Evolutionary conservation across 2,888 invertebrate genomes (phyloP).

Genomic region (Leptinotarsa rubiginosa): DNA sequence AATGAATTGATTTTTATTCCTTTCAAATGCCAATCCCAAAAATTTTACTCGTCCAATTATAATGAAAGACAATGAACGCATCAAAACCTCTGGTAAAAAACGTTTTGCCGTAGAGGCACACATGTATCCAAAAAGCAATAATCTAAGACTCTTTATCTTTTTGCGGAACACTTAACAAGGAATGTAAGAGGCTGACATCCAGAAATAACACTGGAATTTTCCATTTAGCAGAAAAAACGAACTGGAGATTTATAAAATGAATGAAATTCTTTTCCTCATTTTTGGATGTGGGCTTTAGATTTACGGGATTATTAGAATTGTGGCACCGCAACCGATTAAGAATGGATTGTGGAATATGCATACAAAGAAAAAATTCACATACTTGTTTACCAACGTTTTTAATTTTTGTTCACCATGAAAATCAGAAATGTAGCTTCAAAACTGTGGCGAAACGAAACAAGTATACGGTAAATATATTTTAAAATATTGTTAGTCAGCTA

Average conservation of each 20-base stretch:
- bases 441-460: too few species aligned
- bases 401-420: too few species aligned
- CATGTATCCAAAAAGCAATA: constrained; percentile 54
- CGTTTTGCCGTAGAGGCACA: constrained; percentile 5
- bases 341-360: neutral
- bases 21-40: too few species aligned
- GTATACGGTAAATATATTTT: too few species aligned
- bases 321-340: neutral
- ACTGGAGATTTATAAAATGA: too few species aligned
- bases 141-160: constrained; percentile 50
- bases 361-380: neutral
- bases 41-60: too few species aligned
- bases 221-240: too few species aligned
- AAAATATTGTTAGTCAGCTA: too few species aligned
- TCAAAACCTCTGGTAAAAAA: too few species aligned
- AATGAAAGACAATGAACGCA: neutral
- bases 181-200: constrained; percentile 29
- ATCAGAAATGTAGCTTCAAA: too few species aligned
- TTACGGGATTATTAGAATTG: neutral
- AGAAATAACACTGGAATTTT: constrained; percentile 14
- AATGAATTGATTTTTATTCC: too few species aligned
- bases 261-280: neutral
- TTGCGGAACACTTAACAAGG: constrained; percentile 27
- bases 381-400: too few species aligned
- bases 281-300: neutral